Percentiles rank a stretch among this genome's conserved stretches.
Conservation (phyloP, 2,888 invertebrate genomes). For the Ctenicera cuprea region DNA sequence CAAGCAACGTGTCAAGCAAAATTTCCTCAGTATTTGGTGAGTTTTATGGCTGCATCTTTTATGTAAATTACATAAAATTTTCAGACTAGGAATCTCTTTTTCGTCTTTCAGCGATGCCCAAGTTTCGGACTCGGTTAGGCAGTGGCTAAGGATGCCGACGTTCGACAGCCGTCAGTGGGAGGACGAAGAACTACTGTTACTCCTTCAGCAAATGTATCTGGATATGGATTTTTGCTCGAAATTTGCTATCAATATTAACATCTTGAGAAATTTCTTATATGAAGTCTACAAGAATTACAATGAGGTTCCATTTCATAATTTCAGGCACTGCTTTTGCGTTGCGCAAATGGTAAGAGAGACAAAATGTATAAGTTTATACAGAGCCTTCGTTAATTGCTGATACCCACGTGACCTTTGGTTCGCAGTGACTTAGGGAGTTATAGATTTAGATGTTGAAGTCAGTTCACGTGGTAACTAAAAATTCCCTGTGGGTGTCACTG, state of each 20-base stretch:
- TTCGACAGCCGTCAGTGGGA: slow-evolving; percentile 91
- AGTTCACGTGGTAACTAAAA: no score
- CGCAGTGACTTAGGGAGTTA: no score
- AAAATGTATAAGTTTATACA: no score
- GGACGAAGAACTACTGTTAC: slow-evolving; percentile 85
- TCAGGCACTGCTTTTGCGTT: slow-evolving; percentile 91
- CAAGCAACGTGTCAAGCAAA: slow-evolving; percentile 76
- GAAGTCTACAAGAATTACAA: slow-evolving; percentile 88
- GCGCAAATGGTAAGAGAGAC: slow-evolving; percentile 85
- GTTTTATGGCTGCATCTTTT: slow-evolving; percentile 59
- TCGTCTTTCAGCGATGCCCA: slow-evolving; percentile 76
- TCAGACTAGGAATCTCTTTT: slow-evolving; percentile 47
- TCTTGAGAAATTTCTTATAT: slow-evolving; percentile 82
- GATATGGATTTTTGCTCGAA: slow-evolving; percentile 84
- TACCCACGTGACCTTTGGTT: no score
- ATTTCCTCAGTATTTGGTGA: slow-evolving; percentile 79
- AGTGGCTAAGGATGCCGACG: slow-evolving; percentile 80
- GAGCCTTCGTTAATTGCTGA: no score
- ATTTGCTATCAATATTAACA: slow-evolving; percentile 84
- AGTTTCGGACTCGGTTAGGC: slow-evolving; percentile 78
- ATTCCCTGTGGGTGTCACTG: no score
- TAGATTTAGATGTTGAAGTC: no score
- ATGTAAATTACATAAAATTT: slow-evolving; percentile 46
- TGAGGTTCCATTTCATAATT: slow-evolving; percentile 92
- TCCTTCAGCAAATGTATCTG: slow-evolving; percentile 88